Conservation (phyloP, 2,113 vertebrate genomes). For the Climacteris rufus region DNA sequence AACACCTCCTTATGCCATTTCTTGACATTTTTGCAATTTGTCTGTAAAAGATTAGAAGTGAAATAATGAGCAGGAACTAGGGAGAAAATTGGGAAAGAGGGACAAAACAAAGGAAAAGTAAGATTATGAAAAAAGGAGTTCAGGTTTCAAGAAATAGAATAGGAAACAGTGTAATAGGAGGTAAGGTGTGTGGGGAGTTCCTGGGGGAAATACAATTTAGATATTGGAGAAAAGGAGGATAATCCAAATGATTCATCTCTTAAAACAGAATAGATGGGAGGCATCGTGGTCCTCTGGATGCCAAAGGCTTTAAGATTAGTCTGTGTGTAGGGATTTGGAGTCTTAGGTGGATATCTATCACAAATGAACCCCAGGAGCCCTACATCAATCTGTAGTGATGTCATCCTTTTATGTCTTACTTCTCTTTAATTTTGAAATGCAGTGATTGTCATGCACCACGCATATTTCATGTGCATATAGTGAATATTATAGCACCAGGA, state of each 20-base stretch:
- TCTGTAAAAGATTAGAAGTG: not conserved
- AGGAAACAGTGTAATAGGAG: not conserved
- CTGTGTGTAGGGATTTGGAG: not conserved
- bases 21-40: not conserved
- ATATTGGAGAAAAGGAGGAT: not conserved
- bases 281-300: not conserved
- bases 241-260: not conserved
- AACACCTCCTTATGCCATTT: not conserved
- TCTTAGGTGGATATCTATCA: not conserved
- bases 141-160: not conserved
- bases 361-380: not conserved
- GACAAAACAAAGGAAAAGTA: not conserved
- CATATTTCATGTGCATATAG: not conserved
- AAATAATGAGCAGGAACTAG: not conserved
- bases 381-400: rapidly evolving
- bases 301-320: not conserved
- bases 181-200: not conserved
- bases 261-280: not conserved
- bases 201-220: not conserved
- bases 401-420: not conserved
- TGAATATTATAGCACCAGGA: not conserved
- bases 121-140: not conserved
- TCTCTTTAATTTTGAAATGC: not conserved
- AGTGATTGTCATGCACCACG: not conserved
- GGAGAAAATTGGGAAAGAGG: not conserved